These are phyloP conservation scores for Hemaris fuciformis DNA, from an alignment of 2,888 invertebrate species.

Conservation along the genomic window DNA sequence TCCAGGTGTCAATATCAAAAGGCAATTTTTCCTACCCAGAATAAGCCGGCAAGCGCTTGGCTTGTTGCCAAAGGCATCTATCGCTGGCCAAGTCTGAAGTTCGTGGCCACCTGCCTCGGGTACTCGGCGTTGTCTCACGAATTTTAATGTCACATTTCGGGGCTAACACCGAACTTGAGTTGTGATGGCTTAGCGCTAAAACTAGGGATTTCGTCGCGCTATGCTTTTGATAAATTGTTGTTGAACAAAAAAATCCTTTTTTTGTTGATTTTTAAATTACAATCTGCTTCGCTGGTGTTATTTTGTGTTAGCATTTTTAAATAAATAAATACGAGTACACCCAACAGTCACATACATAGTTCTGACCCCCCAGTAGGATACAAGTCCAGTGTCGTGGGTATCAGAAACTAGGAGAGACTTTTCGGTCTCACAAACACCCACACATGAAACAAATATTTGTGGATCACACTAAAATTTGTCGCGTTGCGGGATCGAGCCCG, in stretches of 20 bases:
- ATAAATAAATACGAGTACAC: too few relatives aligned
- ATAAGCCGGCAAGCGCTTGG: neutral
- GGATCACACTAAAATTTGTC: too few relatives aligned
- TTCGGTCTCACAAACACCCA: too few relatives aligned
- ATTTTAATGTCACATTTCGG: constrained; percentile 11
- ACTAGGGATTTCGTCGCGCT: neutral
- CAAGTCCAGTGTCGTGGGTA: too few relatives aligned
- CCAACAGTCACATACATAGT: too few relatives aligned
- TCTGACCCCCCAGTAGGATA: too few relatives aligned
- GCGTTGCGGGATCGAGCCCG: too few relatives aligned
- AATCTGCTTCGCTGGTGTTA: too few relatives aligned
- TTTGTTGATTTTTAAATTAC: too few relatives aligned
- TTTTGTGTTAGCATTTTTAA: too few relatives aligned
- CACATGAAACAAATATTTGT: too few relatives aligned
- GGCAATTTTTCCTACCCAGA: neutral
- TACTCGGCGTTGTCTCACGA: neutral
- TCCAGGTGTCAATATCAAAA: neutral
- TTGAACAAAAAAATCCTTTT: neutral
- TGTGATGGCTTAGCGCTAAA: neutral
- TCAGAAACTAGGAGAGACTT: too few relatives aligned
- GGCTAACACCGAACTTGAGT: constrained; percentile 5
- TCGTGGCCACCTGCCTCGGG: neutral
- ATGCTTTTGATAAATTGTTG: neutral
- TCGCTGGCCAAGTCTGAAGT: neutral
- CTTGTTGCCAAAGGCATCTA: neutral